These are phyloP conservation scores for Gobius niger DNA, from an alignment of 2,113 vertebrate species.

Conservation along the genomic window DNA sequence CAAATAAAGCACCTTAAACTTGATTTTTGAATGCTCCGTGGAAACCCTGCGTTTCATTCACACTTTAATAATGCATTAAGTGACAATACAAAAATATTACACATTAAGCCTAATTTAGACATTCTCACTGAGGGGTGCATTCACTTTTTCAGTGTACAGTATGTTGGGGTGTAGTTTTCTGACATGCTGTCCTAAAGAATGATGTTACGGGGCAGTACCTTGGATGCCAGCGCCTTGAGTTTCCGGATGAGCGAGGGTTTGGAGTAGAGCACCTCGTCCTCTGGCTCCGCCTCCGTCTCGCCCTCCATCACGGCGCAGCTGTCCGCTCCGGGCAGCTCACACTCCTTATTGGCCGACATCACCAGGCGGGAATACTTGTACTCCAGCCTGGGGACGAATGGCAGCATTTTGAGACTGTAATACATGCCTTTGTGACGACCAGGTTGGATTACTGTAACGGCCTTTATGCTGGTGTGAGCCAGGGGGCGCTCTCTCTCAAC, in stretches of 20 bases:
- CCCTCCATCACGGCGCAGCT: slow-evolving; percentile 99
- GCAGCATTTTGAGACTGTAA: too few species aligned
- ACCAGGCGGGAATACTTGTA: slow-evolving; percentile 97
- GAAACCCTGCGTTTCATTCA: too few species aligned
- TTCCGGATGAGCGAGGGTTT: slow-evolving; percentile 90
- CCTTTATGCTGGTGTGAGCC: too few species aligned
- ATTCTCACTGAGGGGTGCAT: too few species aligned
- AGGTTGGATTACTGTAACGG: too few species aligned
- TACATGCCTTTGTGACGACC: too few species aligned
- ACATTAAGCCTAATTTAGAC: too few species aligned
- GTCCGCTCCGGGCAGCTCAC: slow-evolving; percentile 92
- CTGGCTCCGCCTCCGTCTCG: slow-evolving; percentile 94
- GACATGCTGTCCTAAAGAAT: neutral
- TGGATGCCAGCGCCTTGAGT: slow-evolving; percentile 92
- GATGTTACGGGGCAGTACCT: slow-evolving; percentile 70
- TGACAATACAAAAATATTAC: too few species aligned
- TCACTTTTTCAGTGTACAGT: neutral
- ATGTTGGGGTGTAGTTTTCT: neutral
- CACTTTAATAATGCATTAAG: too few species aligned
- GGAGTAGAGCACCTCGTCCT: slow-evolving; percentile 93
- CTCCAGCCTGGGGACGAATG: slow-evolving; percentile 85
- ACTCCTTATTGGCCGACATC: slow-evolving; percentile 94
- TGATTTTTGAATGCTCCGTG: too few species aligned
- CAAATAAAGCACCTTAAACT: too few species aligned
- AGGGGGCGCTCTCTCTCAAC: too few species aligned